A percentile compares a stretch with the other conserved stretches of the same genome.
phyloP scores from a whole-genome alignment of 2,888 invertebrate genomes.

The Pseudococcus viburni region DNA sequence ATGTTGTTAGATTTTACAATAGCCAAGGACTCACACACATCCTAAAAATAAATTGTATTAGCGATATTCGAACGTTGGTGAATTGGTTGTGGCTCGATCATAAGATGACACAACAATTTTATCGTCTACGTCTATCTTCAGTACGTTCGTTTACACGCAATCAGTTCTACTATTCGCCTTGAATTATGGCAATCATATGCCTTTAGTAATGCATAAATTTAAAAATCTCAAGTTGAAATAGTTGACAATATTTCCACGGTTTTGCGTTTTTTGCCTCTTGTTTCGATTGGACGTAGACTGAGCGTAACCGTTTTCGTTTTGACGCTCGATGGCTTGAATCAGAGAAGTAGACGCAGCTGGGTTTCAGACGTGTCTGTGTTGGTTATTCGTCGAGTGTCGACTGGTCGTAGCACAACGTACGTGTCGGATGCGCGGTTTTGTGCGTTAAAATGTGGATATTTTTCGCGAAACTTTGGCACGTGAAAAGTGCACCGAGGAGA shows the following conservation, averaged over 20 bases:
- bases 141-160: constrained; percentile 13
- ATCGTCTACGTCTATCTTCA: not conserved
- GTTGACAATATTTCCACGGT: constrained; percentile 48
- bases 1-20: not conserved
- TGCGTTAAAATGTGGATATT: constrained; percentile 29
- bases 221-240: not conserved
- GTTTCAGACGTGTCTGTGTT: constrained; percentile 11
- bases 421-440: not conserved
- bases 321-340: constrained; percentile 11
- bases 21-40: constrained; percentile 2
- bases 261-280: constrained; percentile 23
- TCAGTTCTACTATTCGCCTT: constrained; percentile 33
- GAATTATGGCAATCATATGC: constrained; percentile 15
- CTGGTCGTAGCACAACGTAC: not conserved
- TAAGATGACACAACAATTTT: constrained; percentile 51
- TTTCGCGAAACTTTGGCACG: constrained; percentile 14
- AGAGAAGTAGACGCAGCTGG: not conserved
- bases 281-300: not conserved
- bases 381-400: not conserved
- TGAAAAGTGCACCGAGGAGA: not conserved
- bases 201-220: constrained; percentile 6
- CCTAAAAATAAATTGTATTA: not conserved
- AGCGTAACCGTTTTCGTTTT: constrained; percentile 42
- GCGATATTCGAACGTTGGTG: not conserved
- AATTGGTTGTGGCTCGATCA: not conserved